A percentile compares a stretch with the other conserved stretches of the same genome.
These are phyloP conservation scores for Drosophila subpulchrella DNA, from an alignment of 1,140 invertebrate genomes.

Conservation along the genomic window DNA sequence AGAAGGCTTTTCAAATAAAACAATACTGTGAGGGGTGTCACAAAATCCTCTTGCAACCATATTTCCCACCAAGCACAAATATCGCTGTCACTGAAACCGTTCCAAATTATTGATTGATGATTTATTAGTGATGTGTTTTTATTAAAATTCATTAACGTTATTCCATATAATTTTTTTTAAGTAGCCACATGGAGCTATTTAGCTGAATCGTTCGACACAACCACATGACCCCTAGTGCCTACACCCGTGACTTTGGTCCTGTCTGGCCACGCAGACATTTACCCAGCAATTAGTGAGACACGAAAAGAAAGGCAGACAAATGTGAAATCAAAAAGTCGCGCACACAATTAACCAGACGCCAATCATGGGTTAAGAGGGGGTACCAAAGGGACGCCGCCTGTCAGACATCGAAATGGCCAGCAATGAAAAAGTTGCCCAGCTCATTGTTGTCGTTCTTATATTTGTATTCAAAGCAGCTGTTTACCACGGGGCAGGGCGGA, in stretches of 20 bases:
- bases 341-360: constrained; percentile 65
- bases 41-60: too few species aligned
- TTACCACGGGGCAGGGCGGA: constrained; percentile 20
- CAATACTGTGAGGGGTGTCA: too few species aligned
- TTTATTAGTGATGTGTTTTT: too few species aligned
- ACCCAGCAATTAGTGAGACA: constrained; percentile 17
- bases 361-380: constrained; percentile 7
- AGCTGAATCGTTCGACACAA: not conserved
- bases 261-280: not conserved
- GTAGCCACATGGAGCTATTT: not conserved
- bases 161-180: too few species aligned
- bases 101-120: too few species aligned
- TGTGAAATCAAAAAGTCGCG: constrained; percentile 70
- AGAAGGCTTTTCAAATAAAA: too few species aligned
- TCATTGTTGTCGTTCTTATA: constrained; percentile 33
- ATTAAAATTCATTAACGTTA: too few species aligned
- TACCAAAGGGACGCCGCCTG: constrained; percentile 15
- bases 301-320: constrained; percentile 49
- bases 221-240: not conserved
- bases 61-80: too few species aligned
- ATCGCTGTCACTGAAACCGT: too few species aligned
- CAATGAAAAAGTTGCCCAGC: constrained; percentile 58
- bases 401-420: constrained; percentile 61
- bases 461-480: constrained; percentile 55
- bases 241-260: not conserved